These are phyloP conservation scores for Drosophila prolongata DNA, from an alignment of 2,888 invertebrate species.

Conservation along the genomic window DNA sequence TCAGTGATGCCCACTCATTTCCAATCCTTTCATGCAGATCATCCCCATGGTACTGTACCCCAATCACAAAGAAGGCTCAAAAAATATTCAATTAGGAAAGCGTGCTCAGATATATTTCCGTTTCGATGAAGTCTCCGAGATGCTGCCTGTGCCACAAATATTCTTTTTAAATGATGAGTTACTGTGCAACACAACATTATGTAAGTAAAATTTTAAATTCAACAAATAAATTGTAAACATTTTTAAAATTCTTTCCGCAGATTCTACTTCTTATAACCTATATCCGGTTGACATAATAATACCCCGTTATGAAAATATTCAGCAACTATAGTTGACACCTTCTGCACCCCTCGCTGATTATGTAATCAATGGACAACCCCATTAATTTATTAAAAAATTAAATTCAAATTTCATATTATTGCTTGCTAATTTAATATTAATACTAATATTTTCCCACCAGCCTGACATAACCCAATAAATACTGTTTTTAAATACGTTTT, in stretches of 20 bases:
- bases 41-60: neutral
- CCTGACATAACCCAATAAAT: neutral
- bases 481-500: neutral
- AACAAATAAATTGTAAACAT: neutral
- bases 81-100: neutral
- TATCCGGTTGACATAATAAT: too few relatives aligned
- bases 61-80: accelerated
- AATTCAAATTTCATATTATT: too few relatives aligned
- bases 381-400: too few relatives aligned
- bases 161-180: neutral
- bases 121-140: neutral
- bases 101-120: neutral
- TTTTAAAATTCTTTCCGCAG: too few relatives aligned
- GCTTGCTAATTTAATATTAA: too few relatives aligned
- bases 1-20: too few relatives aligned
- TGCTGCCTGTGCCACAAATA: neutral
- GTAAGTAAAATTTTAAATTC: neutral
- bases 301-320: too few relatives aligned
- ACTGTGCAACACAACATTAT: neutral
- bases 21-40: neutral
- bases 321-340: too few relatives aligned
- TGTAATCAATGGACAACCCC: too few relatives aligned
- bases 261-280: too few relatives aligned
- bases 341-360: too few relatives aligned
- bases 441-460: too few relatives aligned